phyloP scores from a whole-genome alignment of 2,113 vertebrate species.

The Equus przewalskii region DNA sequence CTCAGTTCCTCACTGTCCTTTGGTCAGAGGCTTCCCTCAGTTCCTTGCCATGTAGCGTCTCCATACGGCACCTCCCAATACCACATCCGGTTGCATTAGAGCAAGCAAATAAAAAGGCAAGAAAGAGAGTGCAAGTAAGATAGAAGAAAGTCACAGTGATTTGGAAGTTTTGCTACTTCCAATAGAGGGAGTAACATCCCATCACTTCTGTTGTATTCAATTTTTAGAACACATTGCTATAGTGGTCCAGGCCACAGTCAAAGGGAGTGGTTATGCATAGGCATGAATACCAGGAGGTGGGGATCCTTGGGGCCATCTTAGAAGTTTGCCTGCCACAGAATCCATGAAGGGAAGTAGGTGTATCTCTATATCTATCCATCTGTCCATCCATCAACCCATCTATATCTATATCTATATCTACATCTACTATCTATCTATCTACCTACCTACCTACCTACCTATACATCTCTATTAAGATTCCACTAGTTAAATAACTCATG shows the following conservation, averaged over 20 bases:
- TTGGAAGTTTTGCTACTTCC: neutral
- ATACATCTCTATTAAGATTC: neutral
- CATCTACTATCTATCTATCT: neutral
- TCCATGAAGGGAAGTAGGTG: neutral
- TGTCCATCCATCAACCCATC: neutral
- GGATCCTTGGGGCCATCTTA: neutral
- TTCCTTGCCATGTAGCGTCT: neutral
- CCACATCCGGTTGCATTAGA: neutral
- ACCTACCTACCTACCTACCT: neutral
- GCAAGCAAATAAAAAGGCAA: neutral
- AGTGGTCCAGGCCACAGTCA: neutral
- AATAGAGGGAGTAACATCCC: neutral
- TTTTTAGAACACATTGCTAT: slow-evolving; percentile 26
- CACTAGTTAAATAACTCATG: neutral
- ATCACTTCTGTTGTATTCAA: neutral
- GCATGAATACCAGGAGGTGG: neutral
- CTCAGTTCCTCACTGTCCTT: neutral
- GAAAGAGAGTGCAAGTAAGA: neutral
- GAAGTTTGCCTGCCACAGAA: neutral
- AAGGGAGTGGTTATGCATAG: neutral
- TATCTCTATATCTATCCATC: neutral
- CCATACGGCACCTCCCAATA: neutral
- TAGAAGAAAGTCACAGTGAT: neutral
- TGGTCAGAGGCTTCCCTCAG: neutral
- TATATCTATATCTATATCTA: neutral